phyloP scores from a whole-genome alignment of 2,797 vertebrate species.

The Arnoldichthys spilopterus region DNA sequence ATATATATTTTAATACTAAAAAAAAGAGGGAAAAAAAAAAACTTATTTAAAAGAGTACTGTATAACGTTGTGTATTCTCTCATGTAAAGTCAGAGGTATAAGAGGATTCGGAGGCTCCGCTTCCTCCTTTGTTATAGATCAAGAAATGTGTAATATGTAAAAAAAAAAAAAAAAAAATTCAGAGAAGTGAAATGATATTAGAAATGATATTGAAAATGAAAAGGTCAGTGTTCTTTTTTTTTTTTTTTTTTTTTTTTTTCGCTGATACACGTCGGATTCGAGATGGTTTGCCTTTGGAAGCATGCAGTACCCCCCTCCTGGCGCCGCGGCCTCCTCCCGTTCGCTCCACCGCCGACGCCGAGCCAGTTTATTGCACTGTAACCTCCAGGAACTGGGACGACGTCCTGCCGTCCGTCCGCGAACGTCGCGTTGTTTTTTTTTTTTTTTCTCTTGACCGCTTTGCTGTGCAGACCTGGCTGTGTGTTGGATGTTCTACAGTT shows the following conservation, averaged over 20 bases:
- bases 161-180: no score
- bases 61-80: constrained; percentile 84
- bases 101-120: constrained; percentile 71
- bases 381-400: constrained; percentile 43
- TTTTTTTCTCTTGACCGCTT: constrained; percentile 24
- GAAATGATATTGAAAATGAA: constrained; percentile 82
- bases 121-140: constrained; percentile 76
- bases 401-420: constrained; percentile 9
- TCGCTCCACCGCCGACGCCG: constrained; percentile 30
- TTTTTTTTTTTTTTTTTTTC: constrained; percentile 69
- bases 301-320: constrained; percentile 76
- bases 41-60: constrained; percentile 88
- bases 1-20: constrained; percentile 87
- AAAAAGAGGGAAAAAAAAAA: constrained; percentile 83
- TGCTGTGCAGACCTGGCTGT: background rate
- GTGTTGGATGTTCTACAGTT: background rate
- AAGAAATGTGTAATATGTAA: constrained; percentile 80
- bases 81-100: constrained; percentile 81
- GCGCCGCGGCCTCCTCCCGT: constrained; percentile 38
- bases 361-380: constrained; percentile 62
- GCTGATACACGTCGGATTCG: constrained; percentile 82
- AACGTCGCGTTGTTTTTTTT: constrained; percentile 1
- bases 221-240: constrained; percentile 80
- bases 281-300: constrained; percentile 80
- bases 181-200: constrained; percentile 78